Conservation (phyloP, 2,888 invertebrate genomes). For the Mythimna ferrago region DNA sequence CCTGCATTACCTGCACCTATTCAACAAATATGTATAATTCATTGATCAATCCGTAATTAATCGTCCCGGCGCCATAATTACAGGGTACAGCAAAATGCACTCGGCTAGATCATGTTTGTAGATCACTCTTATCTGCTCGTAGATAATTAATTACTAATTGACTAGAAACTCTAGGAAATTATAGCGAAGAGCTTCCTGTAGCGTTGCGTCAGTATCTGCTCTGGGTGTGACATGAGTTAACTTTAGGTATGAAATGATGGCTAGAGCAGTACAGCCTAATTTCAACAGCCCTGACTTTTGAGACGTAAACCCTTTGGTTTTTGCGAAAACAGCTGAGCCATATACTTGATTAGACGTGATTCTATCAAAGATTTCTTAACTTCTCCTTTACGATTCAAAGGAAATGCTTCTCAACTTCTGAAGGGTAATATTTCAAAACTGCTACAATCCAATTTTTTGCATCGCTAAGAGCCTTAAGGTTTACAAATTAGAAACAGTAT, state of each 20-base stretch:
- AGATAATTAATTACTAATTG: conserved; percentile 63
- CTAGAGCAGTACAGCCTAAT: too few species aligned
- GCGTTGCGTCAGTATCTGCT: conserved; percentile 34
- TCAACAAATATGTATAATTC: conserved; percentile 49
- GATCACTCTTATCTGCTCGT: conserved; percentile 57
- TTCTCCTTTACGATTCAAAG: background rate
- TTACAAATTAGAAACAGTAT: conserved; percentile 34
- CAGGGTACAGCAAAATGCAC: conserved; percentile 67
- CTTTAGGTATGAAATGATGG: background rate
- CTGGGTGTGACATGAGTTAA: conserved; percentile 22
- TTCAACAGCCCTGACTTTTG: too few species aligned
- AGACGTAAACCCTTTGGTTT: too few species aligned
- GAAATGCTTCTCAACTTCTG: background rate
- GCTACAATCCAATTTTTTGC: background rate
- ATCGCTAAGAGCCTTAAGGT: conserved; percentile 12
- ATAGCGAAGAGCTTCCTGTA: conserved; percentile 47
- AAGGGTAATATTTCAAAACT: background rate
- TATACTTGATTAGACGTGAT: too few species aligned
- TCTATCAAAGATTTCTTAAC: background rate
- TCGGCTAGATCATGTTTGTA: conserved; percentile 59
- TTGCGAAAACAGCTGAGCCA: too few species aligned
- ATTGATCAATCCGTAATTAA: conserved; percentile 65
- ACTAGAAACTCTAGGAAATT: conserved; percentile 50
- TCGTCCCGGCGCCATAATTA: conserved; percentile 57
- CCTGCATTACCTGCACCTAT: conserved; percentile 10